These are phyloP conservation scores for Columba livia DNA, from an alignment of 2,113 vertebrate species.

Conservation along the genomic window DNA sequence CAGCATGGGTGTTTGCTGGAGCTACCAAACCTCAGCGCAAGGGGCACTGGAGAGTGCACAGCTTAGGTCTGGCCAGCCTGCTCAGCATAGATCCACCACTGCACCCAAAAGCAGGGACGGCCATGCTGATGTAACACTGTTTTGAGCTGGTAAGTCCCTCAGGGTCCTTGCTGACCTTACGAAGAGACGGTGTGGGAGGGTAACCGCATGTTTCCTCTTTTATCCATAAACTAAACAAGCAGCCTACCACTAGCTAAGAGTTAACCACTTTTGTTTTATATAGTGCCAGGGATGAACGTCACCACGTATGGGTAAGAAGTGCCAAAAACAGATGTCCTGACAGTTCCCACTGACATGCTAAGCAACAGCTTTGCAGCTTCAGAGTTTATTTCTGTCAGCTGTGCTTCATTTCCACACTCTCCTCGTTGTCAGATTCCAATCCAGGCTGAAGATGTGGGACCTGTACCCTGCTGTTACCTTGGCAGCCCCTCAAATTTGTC, in stretches of 20 bases:
- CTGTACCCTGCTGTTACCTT: constrained; percentile 34
- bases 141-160: background rate
- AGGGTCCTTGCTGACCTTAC: background rate
- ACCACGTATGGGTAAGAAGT: background rate
- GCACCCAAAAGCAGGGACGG: background rate
- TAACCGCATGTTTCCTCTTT: background rate
- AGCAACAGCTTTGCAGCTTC: constrained; percentile 16
- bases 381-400: constrained; percentile 13
- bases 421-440: background rate
- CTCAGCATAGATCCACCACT: background rate
- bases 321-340: background rate
- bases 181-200: background rate
- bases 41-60: background rate
- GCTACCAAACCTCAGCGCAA: background rate
- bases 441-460: constrained; percentile 2
- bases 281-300: background rate
- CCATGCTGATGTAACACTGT: rapidly evolving
- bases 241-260: background rate
- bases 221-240: background rate
- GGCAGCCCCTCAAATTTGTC: constrained; percentile 42
- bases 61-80: background rate
- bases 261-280: background rate
- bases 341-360: background rate
- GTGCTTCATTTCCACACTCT: background rate
- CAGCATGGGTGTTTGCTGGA: background rate